Evolutionary conservation across 2,113 vertebrate genomes (phyloP), one percentile per base, ranked within the genome.

Genomic region (Atherinomorus stipes): DNA sequence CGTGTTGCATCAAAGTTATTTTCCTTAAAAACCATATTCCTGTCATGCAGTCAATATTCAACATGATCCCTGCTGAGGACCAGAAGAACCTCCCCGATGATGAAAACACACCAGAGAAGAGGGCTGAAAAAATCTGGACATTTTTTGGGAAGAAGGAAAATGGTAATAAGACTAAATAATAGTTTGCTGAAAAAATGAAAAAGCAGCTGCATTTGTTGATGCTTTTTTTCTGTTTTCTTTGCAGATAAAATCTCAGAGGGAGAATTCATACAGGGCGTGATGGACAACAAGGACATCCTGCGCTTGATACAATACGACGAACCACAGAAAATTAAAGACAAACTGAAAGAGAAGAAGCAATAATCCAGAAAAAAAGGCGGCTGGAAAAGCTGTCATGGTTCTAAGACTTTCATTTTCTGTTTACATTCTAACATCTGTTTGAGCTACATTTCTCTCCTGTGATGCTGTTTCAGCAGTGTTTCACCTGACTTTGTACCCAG

Each of bases 201-300:
- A 34, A 34, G 31, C 7, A 34, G 31, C 31, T 7, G 31, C 31
- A 34, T 34, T 34, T 34, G 31, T 34, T 34, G 5, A 34, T 7
- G 7, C 8, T 8, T 34, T 34, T 34, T 9, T 34, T 34, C 8
- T 34, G 31, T 34, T 34, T 1, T 34, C 31, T 34, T 71, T 53
- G 4, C 91, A 97, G 96, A 96, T 91, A 97, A 96, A 91, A 94
- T 97, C 47, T 92, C 94, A 2, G 96, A 96, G 64, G 91, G 94
- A 2, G 96, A 97, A 58, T 97, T 97, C 87, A 96, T 97, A 68
- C 92, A 96, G 64, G 96, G 95, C 0, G 95, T 95, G 73, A 89
- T 95, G 93, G 91, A 95, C 74, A 97, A 97, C 91, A 94, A 95
- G 60, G 95, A 97, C 66, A 97, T 97, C 81, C 92, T 96, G 60